A percentile compares a stretch with the other conserved stretches of the same genome.
These are phyloP conservation scores for Furnarius figulus DNA, from an alignment of 2,113 vertebrate species.

Conservation along the genomic window DNA sequence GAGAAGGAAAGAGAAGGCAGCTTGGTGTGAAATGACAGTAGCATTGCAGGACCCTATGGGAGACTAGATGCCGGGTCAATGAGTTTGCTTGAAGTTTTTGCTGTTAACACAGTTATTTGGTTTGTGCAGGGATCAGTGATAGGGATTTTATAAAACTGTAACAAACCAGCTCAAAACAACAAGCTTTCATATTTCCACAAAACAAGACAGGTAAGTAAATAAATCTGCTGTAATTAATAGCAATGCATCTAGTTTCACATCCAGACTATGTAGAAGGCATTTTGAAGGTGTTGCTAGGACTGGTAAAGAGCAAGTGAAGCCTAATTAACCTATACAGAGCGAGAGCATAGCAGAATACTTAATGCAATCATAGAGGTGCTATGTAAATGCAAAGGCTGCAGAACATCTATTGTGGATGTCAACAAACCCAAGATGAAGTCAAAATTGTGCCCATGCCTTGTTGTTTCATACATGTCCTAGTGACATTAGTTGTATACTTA, in stretches of 20 bases:
- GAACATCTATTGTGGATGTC: neutral
- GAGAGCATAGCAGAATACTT: neutral
- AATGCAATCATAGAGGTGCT: neutral
- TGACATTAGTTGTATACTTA: accelerated
- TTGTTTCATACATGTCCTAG: too few species aligned
- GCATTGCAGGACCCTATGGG: accelerated
- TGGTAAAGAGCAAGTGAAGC: neutral
- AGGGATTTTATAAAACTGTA: neutral
- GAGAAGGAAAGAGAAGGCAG: accelerated
- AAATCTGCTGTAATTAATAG: neutral
- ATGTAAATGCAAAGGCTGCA: neutral
- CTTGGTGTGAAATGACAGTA: neutral
- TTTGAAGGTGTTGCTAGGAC: neutral
- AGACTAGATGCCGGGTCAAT: neutral
- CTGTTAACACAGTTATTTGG: neutral
- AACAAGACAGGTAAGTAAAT: neutral
- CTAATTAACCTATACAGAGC: neutral
- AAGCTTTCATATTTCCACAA: neutral
- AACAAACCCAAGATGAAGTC: neutral
- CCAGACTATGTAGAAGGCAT: neutral
- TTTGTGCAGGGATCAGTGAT: too few species aligned
- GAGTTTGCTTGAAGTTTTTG: neutral
- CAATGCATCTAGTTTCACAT: neutral
- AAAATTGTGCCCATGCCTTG: neutral
- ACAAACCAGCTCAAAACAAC: neutral